Percentiles rank a stretch among this genome's conserved stretches.
These are phyloP conservation scores for Branchellion lobata DNA, from an alignment of 2,888 invertebrate genomes.

Conservation along the genomic window DNA sequence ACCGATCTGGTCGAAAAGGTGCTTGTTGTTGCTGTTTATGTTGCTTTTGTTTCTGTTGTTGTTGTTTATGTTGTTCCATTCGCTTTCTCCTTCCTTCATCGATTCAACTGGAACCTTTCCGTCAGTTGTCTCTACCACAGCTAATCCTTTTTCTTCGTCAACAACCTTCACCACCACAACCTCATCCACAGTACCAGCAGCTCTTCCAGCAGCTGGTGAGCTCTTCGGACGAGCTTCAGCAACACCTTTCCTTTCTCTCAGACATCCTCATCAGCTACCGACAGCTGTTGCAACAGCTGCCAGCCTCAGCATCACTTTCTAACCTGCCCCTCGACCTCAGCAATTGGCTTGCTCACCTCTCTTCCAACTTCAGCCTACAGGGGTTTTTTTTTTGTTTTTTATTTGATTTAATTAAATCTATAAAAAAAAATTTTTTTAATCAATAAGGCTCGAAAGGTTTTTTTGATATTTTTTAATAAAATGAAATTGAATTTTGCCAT, in stretches of 20 bases:
- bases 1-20: background rate
- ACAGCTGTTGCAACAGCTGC: background rate
- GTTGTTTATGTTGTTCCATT: no score
- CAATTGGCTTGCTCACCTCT: background rate
- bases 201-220: background rate
- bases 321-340: background rate
- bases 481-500: no score
- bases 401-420: no score
- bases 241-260: background rate
- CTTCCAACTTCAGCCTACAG: background rate
- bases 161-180: background rate
- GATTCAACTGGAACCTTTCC: no score
- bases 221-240: background rate
- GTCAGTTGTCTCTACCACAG: no score
- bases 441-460: no score
- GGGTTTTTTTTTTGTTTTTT: background rate
- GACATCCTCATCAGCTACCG: background rate
- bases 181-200: conserved; percentile 12
- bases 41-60: background rate
- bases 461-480: no score
- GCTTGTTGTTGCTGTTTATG: background rate
- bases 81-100: no score
- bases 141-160: no score
- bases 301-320: background rate
- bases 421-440: no score